phyloP scores from a whole-genome alignment of 2,113 vertebrate species.

The Pseudois nayaur region DNA sequence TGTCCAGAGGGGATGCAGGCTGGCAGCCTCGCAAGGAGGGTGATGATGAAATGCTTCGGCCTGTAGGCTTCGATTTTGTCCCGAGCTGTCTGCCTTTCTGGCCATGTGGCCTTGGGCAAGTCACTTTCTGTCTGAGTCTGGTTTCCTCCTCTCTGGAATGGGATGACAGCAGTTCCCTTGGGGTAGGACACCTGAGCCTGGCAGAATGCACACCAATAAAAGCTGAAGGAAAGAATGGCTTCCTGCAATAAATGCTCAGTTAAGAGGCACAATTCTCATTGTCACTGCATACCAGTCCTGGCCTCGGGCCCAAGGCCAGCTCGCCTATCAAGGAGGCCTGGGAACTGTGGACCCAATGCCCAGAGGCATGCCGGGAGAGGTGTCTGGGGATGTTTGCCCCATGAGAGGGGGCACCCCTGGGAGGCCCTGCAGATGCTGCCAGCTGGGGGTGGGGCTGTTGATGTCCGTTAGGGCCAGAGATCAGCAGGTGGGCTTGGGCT shows the following conservation, averaged over 20 bases:
- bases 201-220: not conserved
- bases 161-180: not conserved
- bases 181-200: not conserved
- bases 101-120: not conserved
- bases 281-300: not conserved
- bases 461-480: not conserved
- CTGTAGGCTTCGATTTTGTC: not conserved
- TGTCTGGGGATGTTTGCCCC: not conserved
- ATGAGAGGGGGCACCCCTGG: not conserved
- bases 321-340: not conserved
- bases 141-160: not conserved
- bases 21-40: not conserved
- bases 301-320: not conserved
- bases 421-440: not conserved
- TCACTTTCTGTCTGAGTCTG: constrained; percentile 16
- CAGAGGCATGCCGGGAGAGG: not conserved
- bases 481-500: not conserved
- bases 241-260: not conserved
- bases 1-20: not conserved
- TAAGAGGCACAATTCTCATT: accelerated
- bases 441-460: not conserved
- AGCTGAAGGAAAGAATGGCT: not conserved
- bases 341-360: not conserved
- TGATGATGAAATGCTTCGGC: not conserved
- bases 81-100: not conserved